Base-by-base conservation (phyloP, 2,797 vertebrate species). In the Paedocypris micromegethes region DNA sequence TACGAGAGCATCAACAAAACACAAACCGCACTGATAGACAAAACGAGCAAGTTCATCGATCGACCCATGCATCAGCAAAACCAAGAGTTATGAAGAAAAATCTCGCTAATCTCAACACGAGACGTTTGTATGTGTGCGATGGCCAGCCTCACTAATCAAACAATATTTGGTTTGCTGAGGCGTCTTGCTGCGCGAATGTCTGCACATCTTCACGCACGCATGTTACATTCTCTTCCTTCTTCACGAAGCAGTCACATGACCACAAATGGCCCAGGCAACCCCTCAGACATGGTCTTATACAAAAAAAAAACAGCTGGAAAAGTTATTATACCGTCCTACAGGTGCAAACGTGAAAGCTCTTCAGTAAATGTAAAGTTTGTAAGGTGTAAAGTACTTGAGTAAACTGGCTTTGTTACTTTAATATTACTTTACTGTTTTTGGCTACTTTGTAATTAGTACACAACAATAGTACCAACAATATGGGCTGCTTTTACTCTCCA, bases 91-190 rank as follows among this genome's bases (percentile, higher is more conserved):
- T 45, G 6, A 52, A 44, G 51, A 53, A 37, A 64, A 42, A 50
- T 51, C 60, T 71, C 40, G 4, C 5, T 41, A 60, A 55, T 51
- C 57, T 72, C 47, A 60, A 63, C 42, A 58, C 58, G 62, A 57
- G 61, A 23, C 49, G 45, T 67, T 50, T 62, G 59, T 61, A 58
- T 77, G 47, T 58, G 68, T 78, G 75, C 53, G 74, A 66, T 45
- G 75, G 48, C 75, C 82, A 84, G 83, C 84, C 85, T 83, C 86
- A 83, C 86, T 88, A 81, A 86, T 88, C 81, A 90, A 89, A 90
- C 83, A 90, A 83, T 64, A 82, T 74, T 75, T 77, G 82, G 84
- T 87, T 85, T 88, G 80, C 79, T 9, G 68, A 83, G 64, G 56
- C 60, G 76, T 82, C 84, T 85, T 79, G 78, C 77, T 81, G 70